Base-by-base conservation (phyloP, 1,140 invertebrate genomes). In the Leptinotarsa texana region DNA sequence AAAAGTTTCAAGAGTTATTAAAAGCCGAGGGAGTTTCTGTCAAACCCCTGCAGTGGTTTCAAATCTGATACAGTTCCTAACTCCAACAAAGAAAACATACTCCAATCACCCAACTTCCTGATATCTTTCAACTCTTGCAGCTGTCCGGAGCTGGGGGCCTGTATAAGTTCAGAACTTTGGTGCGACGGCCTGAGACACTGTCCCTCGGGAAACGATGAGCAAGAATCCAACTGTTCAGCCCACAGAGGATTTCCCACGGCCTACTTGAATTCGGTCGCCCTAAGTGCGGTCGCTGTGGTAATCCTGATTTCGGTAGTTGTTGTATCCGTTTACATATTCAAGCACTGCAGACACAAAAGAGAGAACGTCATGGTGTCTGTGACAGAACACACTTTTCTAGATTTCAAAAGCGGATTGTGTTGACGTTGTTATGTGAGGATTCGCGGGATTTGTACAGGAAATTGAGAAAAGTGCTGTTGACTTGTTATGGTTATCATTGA, bases 151-250 rank as follows among this genome's bases (percentile, higher is more conserved):
- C 83, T 93, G 17, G 89, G 91, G 27, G 92, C 92, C 1, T 94
- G 93, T 83, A 93, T 94, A 76, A 92, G 89, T 76, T 87, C 91
- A 0, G 87, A 89, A 5, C 83, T 94, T 0, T 93, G 92, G 91
- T 94, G 93, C 83, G 92, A 94, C 81, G 92, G 92, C 0, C 86
- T 89, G 1, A 85, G 86, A 4, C 91, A 94, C 77, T 94, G 93
- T 83, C 92, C 92, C 1, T 92, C 91, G 0, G 92, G 92, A 22
- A 91, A 89, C 81, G 93, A 93, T 83, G 92, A 94, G 83, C 89
- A 90, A 71, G 89, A 91, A 79, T 82, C 86, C 21, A 93, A 94
- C 80, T 94, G 93, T 84, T 90, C 92, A 15, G 91, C 92, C 74
- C 89, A 89, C 72, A 89, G 91, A 78, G 90, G 90, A 13, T 86